A percentile compares a stretch with the other conserved stretches of the same genome.
phyloP scores from a whole-genome alignment of 2,113 vertebrate genomes.

The Micromys minutus region DNA sequence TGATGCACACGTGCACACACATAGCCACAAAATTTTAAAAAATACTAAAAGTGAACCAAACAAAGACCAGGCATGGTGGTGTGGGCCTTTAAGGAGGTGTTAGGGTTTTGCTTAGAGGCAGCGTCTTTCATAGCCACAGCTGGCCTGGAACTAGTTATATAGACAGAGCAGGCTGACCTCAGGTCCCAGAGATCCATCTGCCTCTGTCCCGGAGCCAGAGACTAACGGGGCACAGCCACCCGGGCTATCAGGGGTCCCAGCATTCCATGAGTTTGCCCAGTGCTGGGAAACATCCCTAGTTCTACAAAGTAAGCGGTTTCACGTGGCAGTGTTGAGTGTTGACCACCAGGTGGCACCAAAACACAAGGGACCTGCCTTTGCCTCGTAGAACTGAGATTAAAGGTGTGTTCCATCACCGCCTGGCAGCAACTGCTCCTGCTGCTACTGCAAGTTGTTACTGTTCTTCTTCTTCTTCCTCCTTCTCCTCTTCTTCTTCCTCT shows the following conservation, averaged over 20 bases:
- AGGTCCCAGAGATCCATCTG: not conserved
- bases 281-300: not conserved
- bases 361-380: not conserved
- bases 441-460: no score
- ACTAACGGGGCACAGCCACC: not conserved
- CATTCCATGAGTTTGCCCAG: not conserved
- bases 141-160: not conserved
- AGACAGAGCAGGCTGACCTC: not conserved
- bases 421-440: not conserved
- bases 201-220: not conserved
- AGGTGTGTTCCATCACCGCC: not conserved
- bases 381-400: not conserved
- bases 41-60: not conserved
- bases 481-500: no score
- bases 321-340: not conserved
- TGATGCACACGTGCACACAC: not conserved
- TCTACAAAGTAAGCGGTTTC: not conserved
- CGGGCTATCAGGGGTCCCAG: no score
- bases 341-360: conserved; percentile 56
- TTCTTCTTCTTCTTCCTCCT: no score
- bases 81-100: not conserved
- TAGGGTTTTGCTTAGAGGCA: not conserved
- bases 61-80: not conserved
- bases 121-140: not conserved
- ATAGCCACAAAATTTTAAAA: not conserved